Percentiles rank a stretch among this genome's conserved stretches.
Evolutionary conservation across 1,140 invertebrate species (phyloP).

Genomic region (Pseudomyrmex concolor): DNA sequence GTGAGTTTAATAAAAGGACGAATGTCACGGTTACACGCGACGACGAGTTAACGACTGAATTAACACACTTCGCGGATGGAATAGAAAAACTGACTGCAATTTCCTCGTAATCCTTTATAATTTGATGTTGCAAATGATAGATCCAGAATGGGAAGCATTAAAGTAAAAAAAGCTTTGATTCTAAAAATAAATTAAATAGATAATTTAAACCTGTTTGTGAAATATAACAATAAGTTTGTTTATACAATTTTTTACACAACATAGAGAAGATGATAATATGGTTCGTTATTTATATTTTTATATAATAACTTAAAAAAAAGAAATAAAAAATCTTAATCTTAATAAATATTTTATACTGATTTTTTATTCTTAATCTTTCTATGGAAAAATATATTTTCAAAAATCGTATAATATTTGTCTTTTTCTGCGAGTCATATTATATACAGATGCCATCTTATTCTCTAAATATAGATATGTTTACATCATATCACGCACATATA

Average conservation of each 20-base stretch:
- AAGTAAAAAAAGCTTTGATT: not conserved
- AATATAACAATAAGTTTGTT: not conserved
- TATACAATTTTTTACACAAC: not conserved
- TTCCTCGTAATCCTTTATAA: conserved; percentile 9
- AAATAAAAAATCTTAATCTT: no score
- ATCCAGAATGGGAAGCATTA: not conserved
- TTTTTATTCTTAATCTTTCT: no score
- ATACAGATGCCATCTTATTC: no score
- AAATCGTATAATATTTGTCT: no score
- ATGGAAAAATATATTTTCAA: no score
- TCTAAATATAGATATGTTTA: no score
- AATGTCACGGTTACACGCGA: conserved; percentile 52
- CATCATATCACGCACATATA: not conserved
- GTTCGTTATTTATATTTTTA: no score
- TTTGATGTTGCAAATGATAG: conserved; percentile 15
- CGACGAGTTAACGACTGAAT: conserved; percentile 51
- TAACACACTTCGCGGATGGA: conserved; percentile 19
- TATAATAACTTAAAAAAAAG: no score
- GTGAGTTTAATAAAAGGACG: conserved; percentile 56
- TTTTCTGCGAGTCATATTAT: no score
- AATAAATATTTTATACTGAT: no score
- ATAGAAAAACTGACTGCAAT: conserved; percentile 22
- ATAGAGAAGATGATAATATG: no score
- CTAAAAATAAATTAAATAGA: conserved; percentile 1
- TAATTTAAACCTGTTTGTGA: not conserved